Base-by-base conservation (phyloP, 1,140 invertebrate genomes). In the Eumeta japonica region DNA sequence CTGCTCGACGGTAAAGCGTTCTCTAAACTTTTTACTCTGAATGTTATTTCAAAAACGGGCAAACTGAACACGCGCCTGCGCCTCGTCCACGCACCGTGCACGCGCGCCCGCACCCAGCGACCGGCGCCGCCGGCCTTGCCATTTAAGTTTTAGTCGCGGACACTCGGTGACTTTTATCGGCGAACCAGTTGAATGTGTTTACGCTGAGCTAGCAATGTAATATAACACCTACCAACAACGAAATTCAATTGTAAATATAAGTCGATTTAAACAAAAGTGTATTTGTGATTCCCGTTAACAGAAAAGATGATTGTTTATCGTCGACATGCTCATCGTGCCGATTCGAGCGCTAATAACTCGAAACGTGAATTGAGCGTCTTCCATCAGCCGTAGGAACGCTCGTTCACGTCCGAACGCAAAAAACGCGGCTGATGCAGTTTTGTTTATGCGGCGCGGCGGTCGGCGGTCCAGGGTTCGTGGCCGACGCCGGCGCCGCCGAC, bases 401-500 rank as follows among this genome's bases (percentile, higher is more conserved):
- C 20, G n/a, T 24, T 24, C 5, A 5, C 20, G 20, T 7, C 20
- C 20, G 18, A 45, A 45, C 36, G 44, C 44, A 50, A 62, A 59
- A 62, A 66, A 63, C 46, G 47, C 53, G 58, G 52, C 50, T 59
- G 61, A 64, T 57, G 55, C 62, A 58, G 62, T 67, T 65, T 65
- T 71, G 66, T 71, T 71, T 71, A 68, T 63, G 67, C 63, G 57
- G 55, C 57, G 20, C 20, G 20, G 20, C 53, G 54, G 54, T 64
- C 56, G 58, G 49, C 50, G 43, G 51, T 48, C 37, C 54, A 20
- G 16, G 29, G 38, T n/a, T 24, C 29, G 29, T 16, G 29, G 29
- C n/a, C 50, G 62, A 50, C 55, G 55, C 45, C 57, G 66, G 66
- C 68, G 68, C 68, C 68, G 39, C 35, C 57, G 55, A 73, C 68